Evolutionary conservation across 2,797 vertebrate genomes (phyloP), one percentile per base, ranked within the genome.

Genomic region (Hephaestus fuliginosus): DNA sequence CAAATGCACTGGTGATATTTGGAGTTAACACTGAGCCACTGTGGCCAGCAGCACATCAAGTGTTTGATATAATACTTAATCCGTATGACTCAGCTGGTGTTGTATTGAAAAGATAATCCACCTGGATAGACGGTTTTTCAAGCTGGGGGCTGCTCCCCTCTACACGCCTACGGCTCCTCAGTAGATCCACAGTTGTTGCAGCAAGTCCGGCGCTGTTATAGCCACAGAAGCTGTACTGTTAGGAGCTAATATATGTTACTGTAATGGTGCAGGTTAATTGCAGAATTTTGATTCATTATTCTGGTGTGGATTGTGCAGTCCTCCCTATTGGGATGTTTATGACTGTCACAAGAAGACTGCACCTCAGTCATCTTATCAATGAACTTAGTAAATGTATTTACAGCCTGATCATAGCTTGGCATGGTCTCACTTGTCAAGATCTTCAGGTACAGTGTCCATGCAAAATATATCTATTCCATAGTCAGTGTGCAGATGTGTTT

Each of bases 41-140:
- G 57, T 73, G 12, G 51, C 64, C 69, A 64, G 15, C 78, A 55
- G 52, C 71, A 74, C 55, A 72, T 60, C n/a, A 41, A 53, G 62
- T 52, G 60, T 72, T 86, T 76, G 77, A 78, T 81, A 76, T 76
- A 41, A 76, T 80, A 46, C 63, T 58, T 69, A 77, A 82, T 81
- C 83, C 65, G 56, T 69, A 41, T 61, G 46, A 72, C 66, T 85
- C 60, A 78, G 64, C 20, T 48, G n/a, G 39, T 46, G 66, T 66
- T 53, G 15, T 13, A 33, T 14, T 12, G 51, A 61, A 33, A 56
- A 80, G 60, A 80, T 71, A 86, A 80, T 83, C 70, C 68, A 70
- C 69, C 56, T 80, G 70, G 51, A 70, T 55, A 67, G 30, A 75
- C 36, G 5, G 30, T 33, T 51, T 74, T 70, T 76, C 17, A 74